Percentiles rank a stretch among this genome's conserved stretches.
Evolutionary conservation across 2,888 invertebrate species (phyloP).

Genomic region (Heliconius charithonia): DNA sequence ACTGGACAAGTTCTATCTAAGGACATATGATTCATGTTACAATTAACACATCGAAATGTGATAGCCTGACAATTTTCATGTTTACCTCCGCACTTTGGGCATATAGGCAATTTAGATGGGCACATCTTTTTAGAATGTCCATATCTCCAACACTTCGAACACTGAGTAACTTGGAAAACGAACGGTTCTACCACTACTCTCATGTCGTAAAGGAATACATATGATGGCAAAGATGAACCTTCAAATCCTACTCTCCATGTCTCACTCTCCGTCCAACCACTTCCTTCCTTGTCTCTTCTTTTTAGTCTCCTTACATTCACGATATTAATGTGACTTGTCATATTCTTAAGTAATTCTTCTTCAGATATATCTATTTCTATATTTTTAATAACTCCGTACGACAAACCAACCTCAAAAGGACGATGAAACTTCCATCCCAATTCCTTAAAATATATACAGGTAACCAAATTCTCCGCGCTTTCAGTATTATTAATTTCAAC

Average conservation of each 20-base stretch:
- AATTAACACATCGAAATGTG: no score
- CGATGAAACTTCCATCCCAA: no score
- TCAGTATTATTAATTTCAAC: no score
- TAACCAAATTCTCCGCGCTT: no score
- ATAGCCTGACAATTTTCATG: no score
- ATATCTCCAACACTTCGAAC: not conserved
- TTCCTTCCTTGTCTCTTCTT: not conserved
- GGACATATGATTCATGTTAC: no score
- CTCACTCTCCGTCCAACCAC: not conserved
- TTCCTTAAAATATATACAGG: no score
- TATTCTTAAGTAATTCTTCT: not conserved
- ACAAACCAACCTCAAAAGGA: no score
- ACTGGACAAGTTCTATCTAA: no score
- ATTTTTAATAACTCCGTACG: not conserved
- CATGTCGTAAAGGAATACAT: not conserved
- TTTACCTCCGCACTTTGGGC: not conserved
- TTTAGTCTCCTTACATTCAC: not conserved
- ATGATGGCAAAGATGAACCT: not conserved
- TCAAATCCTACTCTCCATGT: not conserved
- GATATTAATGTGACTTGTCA: not conserved
- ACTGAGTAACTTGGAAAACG: not conserved
- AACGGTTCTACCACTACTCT: not conserved
- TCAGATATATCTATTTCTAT: not conserved
- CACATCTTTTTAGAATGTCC: not conserved
- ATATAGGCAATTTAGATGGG: not conserved